Percentiles rank a stretch among this genome's conserved stretches.
phyloP scores from a whole-genome alignment of 2,113 vertebrate genomes.

The Junco hyemalis region DNA sequence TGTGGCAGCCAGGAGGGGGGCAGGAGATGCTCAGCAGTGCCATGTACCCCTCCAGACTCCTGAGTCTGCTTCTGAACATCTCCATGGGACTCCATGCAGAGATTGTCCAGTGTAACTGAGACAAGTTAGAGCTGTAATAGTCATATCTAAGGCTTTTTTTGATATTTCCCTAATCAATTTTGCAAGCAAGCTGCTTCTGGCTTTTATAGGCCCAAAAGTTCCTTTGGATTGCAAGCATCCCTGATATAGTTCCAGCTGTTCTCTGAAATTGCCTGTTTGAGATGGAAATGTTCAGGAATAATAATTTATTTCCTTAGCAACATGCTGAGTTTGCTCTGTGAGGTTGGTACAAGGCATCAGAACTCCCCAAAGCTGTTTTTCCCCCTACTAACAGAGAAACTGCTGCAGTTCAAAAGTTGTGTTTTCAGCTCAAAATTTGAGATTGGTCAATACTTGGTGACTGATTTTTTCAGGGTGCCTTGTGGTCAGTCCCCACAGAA shows the following conservation, averaged over 20 bases:
- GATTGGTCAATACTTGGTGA: neutral
- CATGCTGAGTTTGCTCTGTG: neutral
- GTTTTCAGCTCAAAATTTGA: neutral
- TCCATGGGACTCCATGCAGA: neutral
- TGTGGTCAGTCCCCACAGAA: neutral
- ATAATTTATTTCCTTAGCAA: constrained; percentile 4
- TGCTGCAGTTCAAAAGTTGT: neutral
- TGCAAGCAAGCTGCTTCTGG: neutral
- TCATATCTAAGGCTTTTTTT: neutral
- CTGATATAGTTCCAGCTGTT: neutral
- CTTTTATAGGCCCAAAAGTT: neutral
- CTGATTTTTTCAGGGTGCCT: neutral
- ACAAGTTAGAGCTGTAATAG: neutral
- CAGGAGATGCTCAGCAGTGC: neutral
- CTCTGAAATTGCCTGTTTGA: neutral
- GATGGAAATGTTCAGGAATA: neutral
- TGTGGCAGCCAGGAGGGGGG: neutral
- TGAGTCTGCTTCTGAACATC: neutral
- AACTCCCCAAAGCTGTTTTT: neutral
- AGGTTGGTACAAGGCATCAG: neutral
- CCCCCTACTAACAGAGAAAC: neutral
- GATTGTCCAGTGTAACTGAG: neutral
- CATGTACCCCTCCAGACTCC: neutral
- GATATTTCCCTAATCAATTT: neutral
- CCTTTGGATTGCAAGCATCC: neutral